Base-by-base conservation (phyloP, 1,140 invertebrate species). In the Drosophila hydei region DNA sequence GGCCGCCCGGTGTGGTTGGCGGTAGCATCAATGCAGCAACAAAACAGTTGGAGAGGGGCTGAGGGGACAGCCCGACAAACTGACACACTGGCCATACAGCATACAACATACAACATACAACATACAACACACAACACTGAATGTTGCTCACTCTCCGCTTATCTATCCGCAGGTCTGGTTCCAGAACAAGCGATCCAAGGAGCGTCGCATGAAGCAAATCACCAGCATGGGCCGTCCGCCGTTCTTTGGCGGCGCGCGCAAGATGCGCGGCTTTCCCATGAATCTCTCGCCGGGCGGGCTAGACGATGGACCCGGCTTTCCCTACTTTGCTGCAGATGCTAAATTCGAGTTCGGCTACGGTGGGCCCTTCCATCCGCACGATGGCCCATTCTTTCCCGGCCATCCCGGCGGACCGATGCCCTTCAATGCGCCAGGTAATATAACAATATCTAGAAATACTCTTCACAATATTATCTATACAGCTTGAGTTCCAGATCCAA, bases 111-210 rank as follows among this genome's bases (percentile, higher is more conserved):
- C 33, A 50, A 14, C 25, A 12, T 18, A 21, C 11, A 33, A 30
- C 16, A 27, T n/a, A 14, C 11, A 60, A 48, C 6, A 36, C 14
- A 6, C 14, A 23, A 14, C 19, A 61, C 42, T 60, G 47, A 75
- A 47, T 18, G 21, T 48, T 9, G 8, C 27, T 48, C 9, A 14
- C 25, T 25, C 18, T 51, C 36, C 3, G 25, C 36, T 36, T 11
- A 40, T 8, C 7, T 18, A 27, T 64, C 18, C 6, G 36, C 94
- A 99, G 98, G 98, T 99, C 61, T 99, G 98, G 98, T 99, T 99
- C 93, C 98, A 99, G 94, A 99, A 99, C 93, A 99, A 99, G 90
- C 94, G 98, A 68, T 99, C 98, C 79, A 99, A 99, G 93, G 81
- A 99, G 93, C 94, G 98, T 68, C 95, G 98, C 75, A 94, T 98